A percentile compares a stretch with the other conserved stretches of the same genome.
Evolutionary conservation across 2,888 invertebrate genomes (phyloP).

Genomic region (Rhamnusium bicolor): DNA sequence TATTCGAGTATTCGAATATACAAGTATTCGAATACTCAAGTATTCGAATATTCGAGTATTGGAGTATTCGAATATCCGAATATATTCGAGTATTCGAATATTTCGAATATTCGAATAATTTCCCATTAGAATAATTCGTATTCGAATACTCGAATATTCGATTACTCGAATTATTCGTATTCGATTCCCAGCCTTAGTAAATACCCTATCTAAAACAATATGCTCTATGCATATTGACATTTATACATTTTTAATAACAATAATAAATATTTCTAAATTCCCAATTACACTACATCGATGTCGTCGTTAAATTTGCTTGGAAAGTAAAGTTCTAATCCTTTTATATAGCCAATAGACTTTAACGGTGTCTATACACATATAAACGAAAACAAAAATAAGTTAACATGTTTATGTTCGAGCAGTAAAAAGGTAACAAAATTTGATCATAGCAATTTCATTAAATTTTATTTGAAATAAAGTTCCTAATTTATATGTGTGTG

Average conservation of each 20-base stretch:
- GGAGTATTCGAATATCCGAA: too few relatives aligned
- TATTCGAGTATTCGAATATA: too few relatives aligned
- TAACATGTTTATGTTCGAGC: background rate
- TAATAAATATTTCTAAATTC: background rate
- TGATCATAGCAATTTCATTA: constrained; percentile 11
- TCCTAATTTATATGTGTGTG: constrained; percentile 20
- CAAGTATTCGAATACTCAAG: too few relatives aligned
- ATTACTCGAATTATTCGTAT: too few relatives aligned
- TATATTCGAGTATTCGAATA: too few relatives aligned
- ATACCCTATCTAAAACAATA: too few relatives aligned
- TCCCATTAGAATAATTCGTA: too few relatives aligned
- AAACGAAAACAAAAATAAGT: constrained; percentile 10
- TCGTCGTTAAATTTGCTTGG: background rate
- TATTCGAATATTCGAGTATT: too few relatives aligned
- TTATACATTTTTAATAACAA: background rate
- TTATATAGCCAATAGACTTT: background rate
- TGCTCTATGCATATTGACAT: background rate
- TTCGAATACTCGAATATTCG: too few relatives aligned
- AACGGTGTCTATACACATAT: background rate
- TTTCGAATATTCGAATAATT: too few relatives aligned
- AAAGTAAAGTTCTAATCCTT: background rate
- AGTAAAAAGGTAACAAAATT: constrained; percentile 16
- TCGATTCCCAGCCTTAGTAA: too few relatives aligned
- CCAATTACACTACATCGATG: background rate
- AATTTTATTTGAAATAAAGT: constrained; percentile 18